These are phyloP conservation scores for Anoura caudifer DNA, from an alignment of 2,113 vertebrate species.

Conservation along the genomic window DNA sequence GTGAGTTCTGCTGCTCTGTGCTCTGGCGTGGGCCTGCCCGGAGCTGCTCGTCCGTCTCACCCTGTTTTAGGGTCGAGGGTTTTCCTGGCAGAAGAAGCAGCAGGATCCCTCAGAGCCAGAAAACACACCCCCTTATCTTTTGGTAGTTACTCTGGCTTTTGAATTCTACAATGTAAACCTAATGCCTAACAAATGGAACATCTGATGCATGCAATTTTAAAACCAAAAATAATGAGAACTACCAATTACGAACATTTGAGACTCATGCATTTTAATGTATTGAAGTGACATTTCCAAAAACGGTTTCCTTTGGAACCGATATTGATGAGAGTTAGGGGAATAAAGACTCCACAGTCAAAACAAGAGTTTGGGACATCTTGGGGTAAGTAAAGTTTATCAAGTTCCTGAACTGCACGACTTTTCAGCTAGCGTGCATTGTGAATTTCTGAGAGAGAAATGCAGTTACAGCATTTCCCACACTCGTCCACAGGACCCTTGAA, in stretches of 20 bases:
- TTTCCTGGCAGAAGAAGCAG: not conserved
- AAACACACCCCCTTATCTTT: fast-evolving
- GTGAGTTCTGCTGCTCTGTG: conserved; percentile 80
- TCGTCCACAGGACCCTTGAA: not conserved
- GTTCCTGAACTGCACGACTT: not conserved
- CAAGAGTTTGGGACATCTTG: not conserved
- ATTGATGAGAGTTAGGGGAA: not conserved
- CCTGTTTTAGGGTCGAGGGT: fast-evolving
- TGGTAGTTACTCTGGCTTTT: not conserved
- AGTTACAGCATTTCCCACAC: not conserved
- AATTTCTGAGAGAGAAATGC: not conserved
- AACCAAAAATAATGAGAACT: not conserved
- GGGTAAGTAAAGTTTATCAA: not conserved
- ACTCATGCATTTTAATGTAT: not conserved
- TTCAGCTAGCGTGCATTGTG: not conserved
- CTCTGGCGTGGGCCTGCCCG: fast-evolving
- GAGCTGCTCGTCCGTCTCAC: fast-evolving
- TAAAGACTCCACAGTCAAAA: not conserved
- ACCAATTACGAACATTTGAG: not conserved
- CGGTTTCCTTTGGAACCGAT: not conserved
- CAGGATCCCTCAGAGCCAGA: not conserved
- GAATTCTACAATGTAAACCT: not conserved
- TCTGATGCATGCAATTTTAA: not conserved
- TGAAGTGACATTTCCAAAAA: not conserved
- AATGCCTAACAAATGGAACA: not conserved